Evolutionary conservation across 1,140 invertebrate genomes (phyloP), one percentile per base, ranked within the genome.

Genomic region (Meloidogyne exigua): DNA sequence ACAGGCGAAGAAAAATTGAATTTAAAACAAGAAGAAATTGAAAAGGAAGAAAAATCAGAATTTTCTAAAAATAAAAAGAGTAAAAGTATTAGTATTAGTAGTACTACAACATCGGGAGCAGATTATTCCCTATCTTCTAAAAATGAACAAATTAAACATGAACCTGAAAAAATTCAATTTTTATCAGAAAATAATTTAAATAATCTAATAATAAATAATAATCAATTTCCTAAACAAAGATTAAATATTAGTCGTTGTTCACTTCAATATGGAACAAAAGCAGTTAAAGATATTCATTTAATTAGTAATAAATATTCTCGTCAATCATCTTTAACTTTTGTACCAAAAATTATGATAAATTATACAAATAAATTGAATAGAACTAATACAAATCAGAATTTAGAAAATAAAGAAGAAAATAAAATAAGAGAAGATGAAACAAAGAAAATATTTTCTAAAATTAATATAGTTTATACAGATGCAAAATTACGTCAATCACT

Each of bases 381-480:
- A 32, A 32, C 13, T 68, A 42, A 18, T 42, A 25, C 21, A 25
- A 28, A n/a, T 4, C 5, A 32, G 12, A 39, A 42, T n/a, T 9
- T 21, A 36, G 23, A 72, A 26, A 18, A 26, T 26, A 18, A 57
- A 21, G 0, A 10, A 63, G 69, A 64, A 76, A 10, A 63, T 26
- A 21, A 15, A 12, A 7, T 25, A 23, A 13, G 62, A 44, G 13
- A 39, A 28, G 28, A 26, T 28, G n/a, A 32, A 32, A 32, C 7
- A 32, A 75, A n/a, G 11, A 76, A 63, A 65, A 32, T 15, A 62
- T 69, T 21, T 23, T 76, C 75, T 49, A 74, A 72, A 21, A 28
- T 76, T 9, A 72, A 72, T 57, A 68, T 76, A 9, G 13, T 76
- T 39, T 76, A 74, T 72, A 76, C 75, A 18, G 75, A 76, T 75